A percentile compares a stretch with the other conserved stretches of the same genome.
Conservation (phyloP, 2,113 vertebrate species). For the Corydoras maculifer region DNA sequence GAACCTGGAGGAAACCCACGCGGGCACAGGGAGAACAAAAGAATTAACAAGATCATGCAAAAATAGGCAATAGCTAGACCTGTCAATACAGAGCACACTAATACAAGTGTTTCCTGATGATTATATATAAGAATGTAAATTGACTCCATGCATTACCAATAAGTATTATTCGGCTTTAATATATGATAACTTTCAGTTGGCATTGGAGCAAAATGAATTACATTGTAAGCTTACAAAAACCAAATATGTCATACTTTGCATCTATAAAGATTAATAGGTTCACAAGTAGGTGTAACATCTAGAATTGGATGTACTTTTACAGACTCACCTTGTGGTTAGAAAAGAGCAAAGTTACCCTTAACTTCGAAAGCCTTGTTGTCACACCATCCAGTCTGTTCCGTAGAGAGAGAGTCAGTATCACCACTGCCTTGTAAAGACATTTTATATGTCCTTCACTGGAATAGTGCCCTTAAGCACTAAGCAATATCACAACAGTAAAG, state of each 20-base stretch:
- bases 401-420: not conserved
- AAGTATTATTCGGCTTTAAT: not conserved
- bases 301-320: not conserved
- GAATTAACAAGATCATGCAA: too few relatives aligned
- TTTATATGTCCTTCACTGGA: not conserved
- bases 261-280: not conserved
- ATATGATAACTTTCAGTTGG: not conserved
- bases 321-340: not conserved
- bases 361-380: not conserved
- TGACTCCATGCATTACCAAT: not conserved
- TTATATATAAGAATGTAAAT: too few relatives aligned
- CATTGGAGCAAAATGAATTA: not conserved
- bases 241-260: not conserved
- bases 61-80: too few relatives aligned
- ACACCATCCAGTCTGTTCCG: not conserved
- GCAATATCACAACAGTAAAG: too few relatives aligned
- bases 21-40: too few relatives aligned
- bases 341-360: not conserved
- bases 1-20: too few relatives aligned
- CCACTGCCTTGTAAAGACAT: not conserved
- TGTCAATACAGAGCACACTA: too few relatives aligned
- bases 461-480: not conserved
- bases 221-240: not conserved
- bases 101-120: too few relatives aligned
- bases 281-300: not conserved